Evolutionary conservation across 2,113 vertebrate genomes (phyloP), one percentile per base, ranked within the genome.

Genomic region (Saimiri boliviensis): DNA sequence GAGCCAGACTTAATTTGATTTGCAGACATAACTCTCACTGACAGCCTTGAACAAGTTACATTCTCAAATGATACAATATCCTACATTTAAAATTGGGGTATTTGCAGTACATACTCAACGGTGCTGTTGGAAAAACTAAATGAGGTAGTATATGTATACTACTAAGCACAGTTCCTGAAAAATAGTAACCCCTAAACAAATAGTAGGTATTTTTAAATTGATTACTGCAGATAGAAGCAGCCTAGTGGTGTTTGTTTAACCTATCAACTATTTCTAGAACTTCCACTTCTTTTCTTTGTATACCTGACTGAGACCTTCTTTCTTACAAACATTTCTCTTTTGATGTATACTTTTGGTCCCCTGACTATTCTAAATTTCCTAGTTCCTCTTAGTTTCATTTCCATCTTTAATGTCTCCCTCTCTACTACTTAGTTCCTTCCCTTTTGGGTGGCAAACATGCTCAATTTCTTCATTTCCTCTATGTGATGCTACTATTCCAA

Each of bases 381-480:
- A 40, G 32, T 60, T 83, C 40, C 32, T 73, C 70, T 88, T 23
- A 68, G 66, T 79, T 94, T 40, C 54, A 86, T 86, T 95, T 85
- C 27, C 85, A 88, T 58, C 63, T 77, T 95, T 82, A 86, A 0
- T 70, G 47, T 74, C 89, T 74, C 47, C 54, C 42, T 95, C 8
- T 27, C 0, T 70, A 30, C 8, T 40, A 83, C 37, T 40, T 27
- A 88, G 60, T 76, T 86, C 68, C 73, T 97, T 96, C 49, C 37
- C 80, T 37, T 96, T 56, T 16, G 2, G 19, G 49, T 92, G 56
- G 77, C n/a, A 86, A 63, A 86, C 60, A 81, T 52, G 47, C 25
- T 94, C 74, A 5, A 20, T 90, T 91, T 93, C 90, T 84, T 88
- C 66, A 73, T 85, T 96, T 96, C 94, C 94, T 97, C 77, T 66